A percentile compares a stretch with the other conserved stretches of the same genome.
These are phyloP conservation scores for Drosophila meridionalis DNA, from an alignment of 2,888 invertebrate genomes.

Conservation along the genomic window DNA sequence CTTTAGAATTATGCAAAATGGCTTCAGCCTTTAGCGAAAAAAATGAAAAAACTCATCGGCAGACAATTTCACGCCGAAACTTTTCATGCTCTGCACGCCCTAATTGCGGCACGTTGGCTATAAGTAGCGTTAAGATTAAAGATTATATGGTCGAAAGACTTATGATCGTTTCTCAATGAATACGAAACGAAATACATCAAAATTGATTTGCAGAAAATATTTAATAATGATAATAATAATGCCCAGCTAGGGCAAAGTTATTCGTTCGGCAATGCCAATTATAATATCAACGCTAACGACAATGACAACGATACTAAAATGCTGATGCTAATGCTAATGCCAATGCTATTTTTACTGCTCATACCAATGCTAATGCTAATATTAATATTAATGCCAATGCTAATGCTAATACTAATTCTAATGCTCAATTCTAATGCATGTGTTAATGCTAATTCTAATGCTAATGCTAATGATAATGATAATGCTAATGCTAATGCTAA, in stretches of 20 bases:
- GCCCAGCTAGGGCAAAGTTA: no score
- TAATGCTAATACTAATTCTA: neutral
- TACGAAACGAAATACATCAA: neutral
- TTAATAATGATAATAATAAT: no score
- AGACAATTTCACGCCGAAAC: constrained; percentile 6
- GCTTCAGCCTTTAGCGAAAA: constrained; percentile 16
- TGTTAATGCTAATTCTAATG: neutral
- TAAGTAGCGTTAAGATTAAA: neutral
- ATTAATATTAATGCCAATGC: neutral
- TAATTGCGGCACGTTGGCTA: neutral
- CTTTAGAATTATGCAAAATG: constrained; percentile 57
- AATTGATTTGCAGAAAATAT: neutral
- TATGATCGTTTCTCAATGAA: neutral
- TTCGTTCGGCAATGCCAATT: no score
- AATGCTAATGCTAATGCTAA: neutral
- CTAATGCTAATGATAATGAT: neutral
- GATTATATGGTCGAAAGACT: neutral
- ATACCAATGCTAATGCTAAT: neutral
- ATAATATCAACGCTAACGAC: no score
- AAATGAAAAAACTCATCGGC: neutral
- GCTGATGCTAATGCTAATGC: neutral
- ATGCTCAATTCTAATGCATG: neutral
- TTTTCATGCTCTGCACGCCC: constrained; percentile 2
- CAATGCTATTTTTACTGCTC: neutral
- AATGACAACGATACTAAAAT: neutral